A percentile compares a stretch with the other conserved stretches of the same genome.
These are phyloP conservation scores for Hermaeophaga mercurialis DNA, from an alignment of 2,888 invertebrate species.

Conservation along the genomic window DNA sequence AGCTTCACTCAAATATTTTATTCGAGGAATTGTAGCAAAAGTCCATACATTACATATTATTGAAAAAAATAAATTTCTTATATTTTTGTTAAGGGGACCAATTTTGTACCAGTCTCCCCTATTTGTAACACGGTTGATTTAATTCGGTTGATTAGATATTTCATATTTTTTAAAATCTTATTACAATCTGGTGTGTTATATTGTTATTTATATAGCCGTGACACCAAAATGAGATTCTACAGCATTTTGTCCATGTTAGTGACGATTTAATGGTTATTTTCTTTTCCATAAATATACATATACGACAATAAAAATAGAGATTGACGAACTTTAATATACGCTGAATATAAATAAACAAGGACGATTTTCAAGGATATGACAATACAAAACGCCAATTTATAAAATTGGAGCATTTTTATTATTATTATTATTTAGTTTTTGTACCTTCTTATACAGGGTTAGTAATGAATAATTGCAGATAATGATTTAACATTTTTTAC, in stretches of 20 bases:
- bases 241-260: conserved; percentile 4
- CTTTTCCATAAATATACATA: neutral
- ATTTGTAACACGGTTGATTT: too few relatives aligned
- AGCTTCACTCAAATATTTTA: too few relatives aligned
- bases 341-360: conserved; percentile 4
- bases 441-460: neutral
- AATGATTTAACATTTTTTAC: too few relatives aligned
- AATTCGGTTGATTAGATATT: too few relatives aligned
- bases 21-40: too few relatives aligned
- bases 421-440: neutral
- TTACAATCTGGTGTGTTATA: too few relatives aligned
- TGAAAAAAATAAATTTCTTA: too few relatives aligned
- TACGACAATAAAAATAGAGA: conserved; percentile 2
- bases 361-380: conserved; percentile 7
- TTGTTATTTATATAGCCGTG: too few relatives aligned
- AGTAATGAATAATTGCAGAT: neutral
- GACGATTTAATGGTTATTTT: conserved; percentile 5
- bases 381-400: neutral
- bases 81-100: too few relatives aligned
- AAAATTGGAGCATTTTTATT: neutral
- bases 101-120: too few relatives aligned
- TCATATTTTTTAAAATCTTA: too few relatives aligned
- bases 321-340: neutral
- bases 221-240: conserved; percentile 6
- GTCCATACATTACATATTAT: too few relatives aligned